These are phyloP conservation scores for Caenorhabditis angaria DNA, from an alignment of 2,888 invertebrate species.

Conservation along the genomic window DNA sequence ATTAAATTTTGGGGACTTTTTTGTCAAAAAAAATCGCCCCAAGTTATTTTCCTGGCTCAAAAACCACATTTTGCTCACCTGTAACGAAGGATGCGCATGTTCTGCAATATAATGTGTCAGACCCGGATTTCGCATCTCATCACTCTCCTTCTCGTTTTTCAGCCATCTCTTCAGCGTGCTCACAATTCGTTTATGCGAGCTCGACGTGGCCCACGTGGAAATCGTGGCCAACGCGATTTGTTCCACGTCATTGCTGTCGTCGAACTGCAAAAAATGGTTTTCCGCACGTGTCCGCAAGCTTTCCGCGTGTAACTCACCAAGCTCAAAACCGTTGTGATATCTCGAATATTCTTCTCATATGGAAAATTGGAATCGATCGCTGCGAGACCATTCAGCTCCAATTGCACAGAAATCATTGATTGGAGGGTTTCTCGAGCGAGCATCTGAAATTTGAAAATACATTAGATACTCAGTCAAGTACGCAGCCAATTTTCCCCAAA, in stretches of 20 bases:
- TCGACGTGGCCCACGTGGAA: conserved; percentile 53
- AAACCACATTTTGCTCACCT: conserved; percentile 58
- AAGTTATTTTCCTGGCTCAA: neutral
- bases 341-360: conserved; percentile 63
- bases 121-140: conserved; percentile 60
- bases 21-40: neutral
- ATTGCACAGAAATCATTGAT: conserved; percentile 31
- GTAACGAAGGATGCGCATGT: conserved; percentile 71
- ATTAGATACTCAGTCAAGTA: too few relatives aligned
- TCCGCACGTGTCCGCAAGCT: neutral
- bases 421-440: conserved; percentile 42
- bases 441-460: conserved; percentile 20
- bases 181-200: conserved; percentile 37
- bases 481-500: neutral
- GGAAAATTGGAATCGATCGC: conserved; percentile 50
- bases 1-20: neutral
- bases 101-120: conserved; percentile 70
- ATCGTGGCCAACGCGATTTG: conserved; percentile 55
- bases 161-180: conserved; percentile 53
- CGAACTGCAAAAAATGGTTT: conserved; percentile 23
- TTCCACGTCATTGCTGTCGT: conserved; percentile 52
- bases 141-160: conserved; percentile 37
- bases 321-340: conserved; percentile 62
- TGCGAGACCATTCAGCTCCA: conserved; percentile 59
- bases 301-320: conserved; percentile 26